Evolutionary conservation across 2,113 vertebrate genomes (phyloP).

Genomic region (Nyctibius bracteatus): DNA sequence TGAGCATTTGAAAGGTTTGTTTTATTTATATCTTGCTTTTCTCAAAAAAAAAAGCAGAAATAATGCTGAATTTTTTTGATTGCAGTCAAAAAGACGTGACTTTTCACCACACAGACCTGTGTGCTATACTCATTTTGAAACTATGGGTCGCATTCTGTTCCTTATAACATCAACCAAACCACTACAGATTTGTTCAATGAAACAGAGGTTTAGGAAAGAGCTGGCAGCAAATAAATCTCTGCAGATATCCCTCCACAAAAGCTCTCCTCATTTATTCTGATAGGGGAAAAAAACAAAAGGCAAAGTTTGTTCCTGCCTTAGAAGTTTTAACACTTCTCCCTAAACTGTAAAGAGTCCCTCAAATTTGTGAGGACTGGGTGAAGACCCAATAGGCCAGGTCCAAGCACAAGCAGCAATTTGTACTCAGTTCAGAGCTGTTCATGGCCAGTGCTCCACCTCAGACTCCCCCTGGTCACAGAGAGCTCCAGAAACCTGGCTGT

Average conservation of each 20-base stretch:
- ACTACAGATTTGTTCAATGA: background rate
- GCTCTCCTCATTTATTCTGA: background rate
- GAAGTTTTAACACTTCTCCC: background rate
- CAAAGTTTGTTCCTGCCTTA: background rate
- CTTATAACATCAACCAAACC: background rate
- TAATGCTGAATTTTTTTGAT: background rate
- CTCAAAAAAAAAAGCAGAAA: background rate
- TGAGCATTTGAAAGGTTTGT: background rate
- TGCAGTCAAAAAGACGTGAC: background rate
- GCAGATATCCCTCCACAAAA: background rate
- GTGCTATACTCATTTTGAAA: background rate
- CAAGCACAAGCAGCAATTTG: background rate
- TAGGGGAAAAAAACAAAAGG: background rate
- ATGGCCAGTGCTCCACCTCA: background rate
- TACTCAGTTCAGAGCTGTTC: background rate
- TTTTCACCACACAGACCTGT: background rate
- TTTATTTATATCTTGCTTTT: background rate
- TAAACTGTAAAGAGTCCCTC: background rate
- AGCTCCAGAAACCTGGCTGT: background rate
- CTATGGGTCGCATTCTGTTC: background rate
- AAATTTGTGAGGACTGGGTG: background rate
- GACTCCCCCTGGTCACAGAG: background rate
- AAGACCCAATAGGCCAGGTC: background rate
- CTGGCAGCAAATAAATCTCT: background rate
- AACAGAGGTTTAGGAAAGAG: background rate